Conservation (phyloP, 2,113 vertebrate genomes). For the Percopsis transmontana region DNA sequence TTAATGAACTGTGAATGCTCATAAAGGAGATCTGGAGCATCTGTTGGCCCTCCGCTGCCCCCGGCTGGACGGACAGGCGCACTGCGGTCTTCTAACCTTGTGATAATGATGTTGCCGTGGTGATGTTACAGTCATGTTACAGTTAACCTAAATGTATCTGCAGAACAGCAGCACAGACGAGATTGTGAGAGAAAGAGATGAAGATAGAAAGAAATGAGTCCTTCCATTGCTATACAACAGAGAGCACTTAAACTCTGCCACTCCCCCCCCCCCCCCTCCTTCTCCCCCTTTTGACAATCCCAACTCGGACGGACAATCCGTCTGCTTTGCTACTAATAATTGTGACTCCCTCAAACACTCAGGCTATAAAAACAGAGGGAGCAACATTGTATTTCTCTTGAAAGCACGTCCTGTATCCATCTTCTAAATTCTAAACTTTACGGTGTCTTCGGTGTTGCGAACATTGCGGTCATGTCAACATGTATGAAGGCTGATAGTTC, state of each 20-base stretch:
- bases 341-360: constrained; percentile 70
- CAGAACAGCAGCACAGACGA: constrained; percentile 66
- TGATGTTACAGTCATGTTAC: constrained; percentile 71
- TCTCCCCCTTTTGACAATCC: constrained; percentile 86
- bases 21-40: constrained; percentile 27
- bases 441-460: constrained; percentile 41
- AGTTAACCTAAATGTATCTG: constrained; percentile 65
- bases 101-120: constrained; percentile 69
- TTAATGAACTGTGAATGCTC: constrained; percentile 82
- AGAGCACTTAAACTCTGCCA: constrained; percentile 86
- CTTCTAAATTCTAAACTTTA: constrained; percentile 29
- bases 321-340: constrained; percentile 55
- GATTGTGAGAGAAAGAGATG: constrained; percentile 8
- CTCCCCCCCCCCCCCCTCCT: constrained; percentile 60
- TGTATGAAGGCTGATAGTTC: constrained; percentile 23
- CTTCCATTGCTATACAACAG: constrained; percentile 75
- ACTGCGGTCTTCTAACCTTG: constrained; percentile 50
- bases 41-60: constrained; percentile 11
- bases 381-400: constrained; percentile 29
- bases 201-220: constrained; percentile 45
- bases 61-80: constrained; percentile 3
- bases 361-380: constrained; percentile 59
- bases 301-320: constrained; percentile 79
- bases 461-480: constrained; percentile 44
- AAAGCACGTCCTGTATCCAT: constrained; percentile 48